Evolutionary conservation across 2,113 vertebrate genomes (phyloP), one percentile per base, ranked within the genome.

Genomic region (Pagrus major): DNA sequence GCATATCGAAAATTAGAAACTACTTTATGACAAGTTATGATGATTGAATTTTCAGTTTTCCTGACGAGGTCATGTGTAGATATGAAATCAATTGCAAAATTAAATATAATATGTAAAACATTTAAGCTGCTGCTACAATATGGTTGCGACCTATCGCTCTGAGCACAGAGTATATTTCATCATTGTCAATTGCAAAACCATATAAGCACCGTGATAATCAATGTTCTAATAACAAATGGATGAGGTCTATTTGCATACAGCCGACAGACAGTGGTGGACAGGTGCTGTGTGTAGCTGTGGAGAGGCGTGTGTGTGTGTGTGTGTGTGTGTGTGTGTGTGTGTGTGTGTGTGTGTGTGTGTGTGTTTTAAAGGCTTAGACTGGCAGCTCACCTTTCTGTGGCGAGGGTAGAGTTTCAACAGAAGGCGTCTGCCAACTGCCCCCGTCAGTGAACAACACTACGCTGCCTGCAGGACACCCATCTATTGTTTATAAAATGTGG

Each of bases 371-470:
- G 31, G 41, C 46, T 33, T 46, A 35, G 52, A 39, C 69, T 65
- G 66, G 61, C 79, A 81, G 88, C 78, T 93, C 88, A 79, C 71
- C 80, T 89, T 89, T 88, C 83, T 76, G 35, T 69, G 15, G 46
- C 0, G 29, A 31, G 78, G 66, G 47, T 90, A 46, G 63, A 59
- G 78, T 91, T 91, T 86, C 85, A 60, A 73, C 77, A 81, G 61
- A 80, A 81, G 70, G 23, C 25, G 23, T 54, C 66, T 75, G 52
- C 73, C 61, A 80, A 60, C 67, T 71, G 61, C 39, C 4, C 4
- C 44, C 25, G 46, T 20, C 9, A 55, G 1, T 59, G 42, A 47
- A 51, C 27, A 71, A 2, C 39, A 63, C 39, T 18, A 9, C 15
- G 3, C 46, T 21, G 33, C 60, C 42, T 59, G 46, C 60, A 68